These are phyloP conservation scores for Hapalemur alaotrensis DNA, from an alignment of 2,797 vertebrate species.

Conservation along the genomic window DNA sequence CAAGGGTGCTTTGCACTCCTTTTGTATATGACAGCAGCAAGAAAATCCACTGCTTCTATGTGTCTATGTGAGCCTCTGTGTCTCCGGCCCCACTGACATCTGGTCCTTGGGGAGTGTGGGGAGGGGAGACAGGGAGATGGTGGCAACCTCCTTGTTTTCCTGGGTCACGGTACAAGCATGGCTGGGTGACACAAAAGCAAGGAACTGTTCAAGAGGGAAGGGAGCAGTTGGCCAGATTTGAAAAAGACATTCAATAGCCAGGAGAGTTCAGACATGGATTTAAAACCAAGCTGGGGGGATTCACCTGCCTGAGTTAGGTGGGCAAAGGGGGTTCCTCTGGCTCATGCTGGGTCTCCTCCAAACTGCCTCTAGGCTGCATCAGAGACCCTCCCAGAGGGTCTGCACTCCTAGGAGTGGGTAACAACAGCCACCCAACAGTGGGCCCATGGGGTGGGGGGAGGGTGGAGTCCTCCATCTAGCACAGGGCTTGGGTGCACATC, in stretches of 20 bases:
- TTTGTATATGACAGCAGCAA: background rate
- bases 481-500: background rate
- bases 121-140: background rate
- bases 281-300: background rate
- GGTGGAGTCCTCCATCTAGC: background rate
- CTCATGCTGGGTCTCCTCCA: background rate
- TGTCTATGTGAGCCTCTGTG: background rate
- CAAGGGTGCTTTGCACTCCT: background rate
- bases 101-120: background rate
- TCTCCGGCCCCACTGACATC: background rate
- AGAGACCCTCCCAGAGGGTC: background rate
- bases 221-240: background rate
- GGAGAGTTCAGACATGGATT: background rate
- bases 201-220: background rate
- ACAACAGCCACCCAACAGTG: background rate
- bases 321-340: background rate
- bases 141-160: background rate
- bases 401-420: background rate
- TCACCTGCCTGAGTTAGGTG: background rate
- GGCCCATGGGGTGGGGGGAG: background rate
- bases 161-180: background rate
- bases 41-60: background rate
- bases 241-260: background rate
- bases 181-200: background rate
- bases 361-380: background rate